phyloP scores from a whole-genome alignment of 2,888 invertebrate species.

The Drosophila buzzatii region DNA sequence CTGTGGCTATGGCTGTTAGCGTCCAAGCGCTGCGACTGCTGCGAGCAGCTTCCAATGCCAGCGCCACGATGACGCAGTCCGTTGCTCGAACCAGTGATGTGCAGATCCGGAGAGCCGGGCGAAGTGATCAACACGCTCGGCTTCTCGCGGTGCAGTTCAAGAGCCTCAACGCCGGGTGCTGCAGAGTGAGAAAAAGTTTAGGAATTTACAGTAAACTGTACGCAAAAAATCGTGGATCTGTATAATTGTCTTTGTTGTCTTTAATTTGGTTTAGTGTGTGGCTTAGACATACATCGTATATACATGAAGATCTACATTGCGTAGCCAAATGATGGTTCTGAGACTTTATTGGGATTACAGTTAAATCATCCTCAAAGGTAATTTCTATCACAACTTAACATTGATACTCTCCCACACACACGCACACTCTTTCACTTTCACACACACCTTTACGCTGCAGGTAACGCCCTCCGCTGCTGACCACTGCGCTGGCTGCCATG shows the following conservation, averaged over 20 bases:
- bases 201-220: neutral
- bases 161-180: constrained; percentile 81
- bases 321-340: neutral
- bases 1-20: constrained; percentile 41
- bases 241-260: neutral
- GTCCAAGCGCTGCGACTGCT: constrained; percentile 53
- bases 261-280: constrained; percentile 17
- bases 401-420: constrained; percentile 3
- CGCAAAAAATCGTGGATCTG: too few species aligned
- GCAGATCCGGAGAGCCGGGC: constrained; percentile 95
- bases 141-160: constrained; percentile 89
- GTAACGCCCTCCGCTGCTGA: constrained; percentile 83
- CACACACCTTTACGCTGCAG: constrained; percentile 77
- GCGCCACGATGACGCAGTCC: constrained; percentile 77
- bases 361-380: neutral
- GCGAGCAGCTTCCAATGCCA: constrained; percentile 29
- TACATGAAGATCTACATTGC: neutral
- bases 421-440: constrained; percentile 26
- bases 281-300: constrained; percentile 63
- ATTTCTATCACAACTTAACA: neutral
- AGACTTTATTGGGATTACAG: neutral
- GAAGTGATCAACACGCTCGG: constrained; percentile 97
- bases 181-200: neutral
- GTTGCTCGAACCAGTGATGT: constrained; percentile 84
- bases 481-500: constrained; percentile 83